phyloP scores from a whole-genome alignment of 1,140 invertebrate species.

The Brachystomella parvula region DNA sequence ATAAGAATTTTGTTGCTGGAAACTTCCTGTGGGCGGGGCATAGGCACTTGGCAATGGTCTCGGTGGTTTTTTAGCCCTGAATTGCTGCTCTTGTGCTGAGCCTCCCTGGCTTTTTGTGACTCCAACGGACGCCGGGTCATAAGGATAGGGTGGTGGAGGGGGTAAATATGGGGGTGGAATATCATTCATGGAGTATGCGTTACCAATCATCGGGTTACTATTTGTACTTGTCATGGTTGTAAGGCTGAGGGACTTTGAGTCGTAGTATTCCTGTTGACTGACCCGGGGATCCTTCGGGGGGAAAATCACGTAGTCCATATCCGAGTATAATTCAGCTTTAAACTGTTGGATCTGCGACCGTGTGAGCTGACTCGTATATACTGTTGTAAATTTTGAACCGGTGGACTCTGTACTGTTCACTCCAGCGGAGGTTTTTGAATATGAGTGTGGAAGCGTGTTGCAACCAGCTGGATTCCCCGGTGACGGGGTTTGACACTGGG shows the following conservation, averaged over 20 bases:
- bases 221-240: slow-evolving; percentile 21
- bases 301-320: slow-evolving; percentile 82
- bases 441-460: no score
- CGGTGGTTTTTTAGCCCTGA: neutral
- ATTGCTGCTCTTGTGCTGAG: neutral
- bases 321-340: slow-evolving; percentile 75
- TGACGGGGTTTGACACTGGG: neutral
- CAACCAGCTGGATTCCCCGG: neutral
- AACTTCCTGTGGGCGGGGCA: neutral
- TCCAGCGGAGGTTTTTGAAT: no score
- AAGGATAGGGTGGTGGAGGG: slow-evolving; percentile 50
- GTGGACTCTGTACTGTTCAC: slow-evolving; percentile 45
- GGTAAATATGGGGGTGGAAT: slow-evolving; percentile 50
- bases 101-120: neutral
- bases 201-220: slow-evolving; percentile 2
- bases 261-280: slow-evolving; percentile 80
- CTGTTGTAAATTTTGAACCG: slow-evolving; percentile 45
- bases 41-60: neutral
- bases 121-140: neutral
- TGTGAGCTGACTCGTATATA: slow-evolving; percentile 59
- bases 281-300: slow-evolving; percentile 77
- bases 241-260: slow-evolving; percentile 63
- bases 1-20: slow-evolving; percentile 26
- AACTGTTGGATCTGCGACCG: slow-evolving; percentile 69
- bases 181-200: slow-evolving; percentile 17